These are phyloP conservation scores for Hestina assimilis DNA, from an alignment of 1,140 invertebrate species.

Conservation along the genomic window DNA sequence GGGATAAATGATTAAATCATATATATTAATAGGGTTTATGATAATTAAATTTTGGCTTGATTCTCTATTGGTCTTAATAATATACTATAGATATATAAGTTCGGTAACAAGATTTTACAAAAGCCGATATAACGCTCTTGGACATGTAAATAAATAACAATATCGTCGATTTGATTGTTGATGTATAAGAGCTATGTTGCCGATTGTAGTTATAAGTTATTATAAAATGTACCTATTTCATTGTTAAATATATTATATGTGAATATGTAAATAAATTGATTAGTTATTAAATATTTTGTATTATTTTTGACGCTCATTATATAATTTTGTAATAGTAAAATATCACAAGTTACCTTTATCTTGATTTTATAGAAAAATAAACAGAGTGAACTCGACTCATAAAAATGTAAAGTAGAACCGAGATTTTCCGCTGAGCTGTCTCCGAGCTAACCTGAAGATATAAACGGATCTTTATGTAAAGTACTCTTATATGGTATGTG, in stretches of 20 bases:
- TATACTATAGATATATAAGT: conserved; percentile 47
- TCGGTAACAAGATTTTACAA: conserved; percentile 34
- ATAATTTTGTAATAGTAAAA: no score
- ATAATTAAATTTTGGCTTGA: conserved; percentile 5
- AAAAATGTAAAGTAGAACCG: conserved; percentile 36
- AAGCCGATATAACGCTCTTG: conserved; percentile 5
- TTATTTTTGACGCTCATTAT: no score
- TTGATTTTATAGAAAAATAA: conserved; percentile 21
- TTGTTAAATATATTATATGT: conserved; percentile 70
- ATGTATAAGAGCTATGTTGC: conserved; percentile 35
- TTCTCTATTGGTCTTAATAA: conserved; percentile 32
- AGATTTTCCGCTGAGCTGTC: conserved; percentile 21
- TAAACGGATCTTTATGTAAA: conserved; percentile 20
- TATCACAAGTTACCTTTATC: not conserved
- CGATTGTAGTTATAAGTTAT: conserved; percentile 38
- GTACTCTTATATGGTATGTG: no score
- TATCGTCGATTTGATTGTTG: conserved; percentile 22
- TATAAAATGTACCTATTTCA: conserved; percentile 46
- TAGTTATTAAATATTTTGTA: conserved; percentile 51
- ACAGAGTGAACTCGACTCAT: conserved; percentile 26
- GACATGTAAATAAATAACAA: conserved; percentile 20
- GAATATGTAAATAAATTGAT: conserved; percentile 74
- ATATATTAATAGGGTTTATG: no score
- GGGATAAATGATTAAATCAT: not conserved
- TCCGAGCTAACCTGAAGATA: conserved; percentile 9